Conservation (phyloP, 2,797 vertebrate species). For the Parauchenoglanis punctatus region DNA sequence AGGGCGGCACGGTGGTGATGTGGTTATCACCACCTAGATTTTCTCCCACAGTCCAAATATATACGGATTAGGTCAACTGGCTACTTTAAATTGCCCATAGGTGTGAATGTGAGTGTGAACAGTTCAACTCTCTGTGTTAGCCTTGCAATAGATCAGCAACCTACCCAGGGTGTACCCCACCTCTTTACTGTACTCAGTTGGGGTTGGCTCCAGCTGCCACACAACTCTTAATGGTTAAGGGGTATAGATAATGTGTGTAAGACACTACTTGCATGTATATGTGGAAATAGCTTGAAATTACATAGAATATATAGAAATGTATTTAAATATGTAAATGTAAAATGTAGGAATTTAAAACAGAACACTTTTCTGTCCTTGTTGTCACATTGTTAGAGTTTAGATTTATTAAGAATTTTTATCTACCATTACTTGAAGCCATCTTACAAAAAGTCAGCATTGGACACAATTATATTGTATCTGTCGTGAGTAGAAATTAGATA, state of each 20-base stretch:
- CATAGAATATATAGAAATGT: neutral
- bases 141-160: no score
- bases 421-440: neutral
- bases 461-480: neutral
- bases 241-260: neutral
- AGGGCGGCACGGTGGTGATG: no score
- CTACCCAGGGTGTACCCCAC: no score
- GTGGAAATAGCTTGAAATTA: neutral
- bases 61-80: no score
- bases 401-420: neutral
- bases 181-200: no score
- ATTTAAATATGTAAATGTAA: neutral
- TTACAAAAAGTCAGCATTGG: neutral
- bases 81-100: no score
- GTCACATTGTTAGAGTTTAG: neutral
- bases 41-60: no score
- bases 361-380: neutral
- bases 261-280: neutral
- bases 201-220: no score
- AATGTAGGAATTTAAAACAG: neutral
- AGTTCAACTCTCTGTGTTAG: no score
- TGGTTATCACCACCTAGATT: no score
- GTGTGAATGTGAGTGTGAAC: no score
- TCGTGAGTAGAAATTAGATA: neutral
- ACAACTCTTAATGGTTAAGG: no score